Evolutionary conservation across 1,140 invertebrate species (phyloP), one percentile per base, ranked within the genome.

Genomic region (Globodera ellingtonae): DNA sequence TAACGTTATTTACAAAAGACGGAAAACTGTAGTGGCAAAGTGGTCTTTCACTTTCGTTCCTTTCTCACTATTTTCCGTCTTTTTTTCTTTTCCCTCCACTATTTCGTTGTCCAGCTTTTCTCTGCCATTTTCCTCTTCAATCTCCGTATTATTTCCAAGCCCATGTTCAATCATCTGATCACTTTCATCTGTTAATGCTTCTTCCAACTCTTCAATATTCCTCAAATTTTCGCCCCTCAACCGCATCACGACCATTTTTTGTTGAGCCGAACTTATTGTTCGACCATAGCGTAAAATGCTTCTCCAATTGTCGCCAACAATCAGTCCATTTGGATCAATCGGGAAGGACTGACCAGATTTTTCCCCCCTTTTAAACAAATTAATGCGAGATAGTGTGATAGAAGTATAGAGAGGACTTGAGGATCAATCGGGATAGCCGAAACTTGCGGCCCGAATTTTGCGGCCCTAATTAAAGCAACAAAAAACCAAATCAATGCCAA

Each of bases 21-120:
- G 65, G 62, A 77, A 77, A 10, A 62, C 75, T 35, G 69, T 48
- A 15, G 62, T 44, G 2, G 75, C 62, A 67, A 77, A 77, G 24
- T 77, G 59, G n/a, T 74, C 82, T 65, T 69, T 21, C 81, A 6
- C 18, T 44, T 10, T 3, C 47, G 1, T 10, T 83, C 72, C 21
- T 0, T 18, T 35, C 35, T 24, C n/a, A 3, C 24, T 70, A 13
- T 70, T 65, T 15, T 21, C 59, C 35, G 35, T 5, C 35, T 24
- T 2, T 35, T 47, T 70, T 6, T 47, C 67, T 44, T 70, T 70
- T 47, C 21, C 67, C 35, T 70, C 65, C 13, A 52, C 75, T 18
- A 67, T 77, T 44, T 21, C 35, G 15, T 76, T 50, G 47, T 46
- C 21, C 24, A 21, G 13, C 18, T 46, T 44, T 66, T 62, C 7